Evolutionary conservation across 1,140 invertebrate genomes (phyloP).

Genomic region (Trissolcus basalis): DNA sequence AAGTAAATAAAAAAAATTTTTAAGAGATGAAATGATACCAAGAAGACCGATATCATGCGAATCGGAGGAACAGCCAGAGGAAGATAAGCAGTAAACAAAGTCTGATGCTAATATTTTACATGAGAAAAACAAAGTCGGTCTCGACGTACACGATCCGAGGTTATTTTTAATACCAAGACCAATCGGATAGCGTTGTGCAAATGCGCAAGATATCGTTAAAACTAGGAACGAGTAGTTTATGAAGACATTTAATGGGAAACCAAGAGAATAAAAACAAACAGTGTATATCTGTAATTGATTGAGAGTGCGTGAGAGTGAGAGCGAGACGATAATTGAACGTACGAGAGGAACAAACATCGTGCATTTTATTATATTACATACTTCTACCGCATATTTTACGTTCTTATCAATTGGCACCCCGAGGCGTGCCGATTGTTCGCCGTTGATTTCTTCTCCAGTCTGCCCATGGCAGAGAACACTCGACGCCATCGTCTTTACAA

Average conservation of each 20-base stretch:
- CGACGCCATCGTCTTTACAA: too few species aligned
- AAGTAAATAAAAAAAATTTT: constrained; percentile 65
- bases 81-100: constrained; percentile 21
- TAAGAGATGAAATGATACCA: constrained; percentile 8
- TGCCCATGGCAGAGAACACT: too few species aligned
- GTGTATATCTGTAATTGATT: constrained; percentile 38
- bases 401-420: neutral
- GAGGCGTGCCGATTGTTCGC: too few species aligned
- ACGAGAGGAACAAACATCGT: constrained; percentile 35
- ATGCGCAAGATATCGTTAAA: constrained; percentile 47
- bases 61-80: constrained; percentile 3
- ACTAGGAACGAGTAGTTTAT: constrained; percentile 58
- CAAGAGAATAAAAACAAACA: constrained; percentile 14
- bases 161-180: constrained; percentile 78
- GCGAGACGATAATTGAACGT: constrained; percentile 26
- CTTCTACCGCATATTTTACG: too few species aligned
- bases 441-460: too few species aligned
- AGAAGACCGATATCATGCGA: constrained; percentile 24
- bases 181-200: constrained; percentile 73
- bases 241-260: constrained; percentile 27
- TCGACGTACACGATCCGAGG: constrained; percentile 69
- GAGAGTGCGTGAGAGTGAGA: constrained; percentile 33
- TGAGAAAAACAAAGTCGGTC: constrained; percentile 33
- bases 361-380: constrained; percentile 43
- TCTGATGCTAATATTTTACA: constrained; percentile 52